Evolutionary conservation across 2,113 vertebrate genomes (phyloP).

Genomic region (Hystrix cristata): DNA sequence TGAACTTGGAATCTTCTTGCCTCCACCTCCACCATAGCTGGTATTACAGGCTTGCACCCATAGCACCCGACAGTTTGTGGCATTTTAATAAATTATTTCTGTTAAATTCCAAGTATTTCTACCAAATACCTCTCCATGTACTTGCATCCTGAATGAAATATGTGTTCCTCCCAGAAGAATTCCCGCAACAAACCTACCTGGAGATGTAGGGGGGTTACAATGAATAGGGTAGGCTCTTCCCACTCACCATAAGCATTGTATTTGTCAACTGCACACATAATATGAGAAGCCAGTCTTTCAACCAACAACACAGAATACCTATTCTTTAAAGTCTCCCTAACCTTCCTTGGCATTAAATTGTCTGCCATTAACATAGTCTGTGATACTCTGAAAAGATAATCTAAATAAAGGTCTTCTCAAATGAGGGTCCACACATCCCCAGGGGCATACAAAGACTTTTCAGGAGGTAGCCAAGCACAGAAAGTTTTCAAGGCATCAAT

Average conservation of each 20-base stretch:
- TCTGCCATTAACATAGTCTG: constrained; percentile 22
- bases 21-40: background rate
- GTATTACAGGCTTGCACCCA: background rate
- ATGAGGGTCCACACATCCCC: background rate
- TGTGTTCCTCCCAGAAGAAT: background rate
- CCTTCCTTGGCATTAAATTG: background rate
- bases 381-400: constrained; percentile 31
- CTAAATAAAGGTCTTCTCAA: constrained; percentile 45
- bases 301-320: constrained; percentile 28
- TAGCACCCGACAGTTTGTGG: constrained; percentile 79
- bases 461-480: background rate
- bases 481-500: constrained; percentile 36
- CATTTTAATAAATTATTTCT: constrained; percentile 86
- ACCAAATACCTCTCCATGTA: background rate
- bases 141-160: background rate
- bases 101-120: constrained; percentile 61
- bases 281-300: constrained; percentile 33
- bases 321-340: background rate
- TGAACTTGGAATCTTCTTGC: background rate
- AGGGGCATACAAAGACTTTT: background rate
- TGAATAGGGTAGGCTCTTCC: background rate
- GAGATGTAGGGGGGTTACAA: background rate
- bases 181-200: background rate
- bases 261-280: background rate
- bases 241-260: background rate